phyloP scores from a whole-genome alignment of 2,797 vertebrate species.

The Pseudomugil gertrudae region DNA sequence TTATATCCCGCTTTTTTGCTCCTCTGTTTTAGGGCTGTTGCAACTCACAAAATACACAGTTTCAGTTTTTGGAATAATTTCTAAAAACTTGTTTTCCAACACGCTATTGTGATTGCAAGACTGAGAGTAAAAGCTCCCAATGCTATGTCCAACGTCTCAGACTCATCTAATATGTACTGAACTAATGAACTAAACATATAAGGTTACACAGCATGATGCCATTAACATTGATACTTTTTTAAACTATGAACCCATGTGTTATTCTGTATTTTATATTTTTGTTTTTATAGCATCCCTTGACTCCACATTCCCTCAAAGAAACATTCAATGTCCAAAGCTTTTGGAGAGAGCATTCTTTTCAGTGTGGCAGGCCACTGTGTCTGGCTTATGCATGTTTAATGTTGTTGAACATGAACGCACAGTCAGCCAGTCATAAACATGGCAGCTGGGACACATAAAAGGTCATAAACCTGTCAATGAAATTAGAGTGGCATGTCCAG shows the following conservation, averaged over 20 bases:
- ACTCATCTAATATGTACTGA: constrained; percentile 42
- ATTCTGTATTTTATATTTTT: constrained; percentile 53
- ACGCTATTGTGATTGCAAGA: constrained; percentile 43
- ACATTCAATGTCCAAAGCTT: constrained; percentile 49
- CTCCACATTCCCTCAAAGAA: constrained; percentile 41
- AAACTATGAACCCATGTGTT: constrained; percentile 46
- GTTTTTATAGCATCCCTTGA: constrained; percentile 56
- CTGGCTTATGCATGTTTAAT: constrained; percentile 82
- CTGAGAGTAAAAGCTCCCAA: neutral
- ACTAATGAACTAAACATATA: constrained; percentile 43
- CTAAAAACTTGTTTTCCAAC: constrained; percentile 60
- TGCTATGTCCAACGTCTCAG: constrained; percentile 54
- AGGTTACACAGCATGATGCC: constrained; percentile 58
- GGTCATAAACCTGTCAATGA: constrained; percentile 82
- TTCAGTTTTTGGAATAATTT: constrained; percentile 61
- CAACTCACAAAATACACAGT: constrained; percentile 54
- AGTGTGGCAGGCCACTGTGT: constrained; percentile 59
- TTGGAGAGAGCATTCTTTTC: constrained; percentile 55
- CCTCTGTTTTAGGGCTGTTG: constrained; percentile 52
- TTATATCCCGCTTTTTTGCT: constrained; percentile 29
- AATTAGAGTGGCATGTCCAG: constrained; percentile 80
- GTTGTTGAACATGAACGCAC: constrained; percentile 82
- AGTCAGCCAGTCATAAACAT: constrained; percentile 81
- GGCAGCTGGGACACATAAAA: constrained; percentile 81
- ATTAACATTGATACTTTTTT: constrained; percentile 44